Percentiles rank a stretch among this genome's conserved stretches.
phyloP scores from a whole-genome alignment of 2,113 vertebrate genomes.

The Psilopsiagon aymara region DNA sequence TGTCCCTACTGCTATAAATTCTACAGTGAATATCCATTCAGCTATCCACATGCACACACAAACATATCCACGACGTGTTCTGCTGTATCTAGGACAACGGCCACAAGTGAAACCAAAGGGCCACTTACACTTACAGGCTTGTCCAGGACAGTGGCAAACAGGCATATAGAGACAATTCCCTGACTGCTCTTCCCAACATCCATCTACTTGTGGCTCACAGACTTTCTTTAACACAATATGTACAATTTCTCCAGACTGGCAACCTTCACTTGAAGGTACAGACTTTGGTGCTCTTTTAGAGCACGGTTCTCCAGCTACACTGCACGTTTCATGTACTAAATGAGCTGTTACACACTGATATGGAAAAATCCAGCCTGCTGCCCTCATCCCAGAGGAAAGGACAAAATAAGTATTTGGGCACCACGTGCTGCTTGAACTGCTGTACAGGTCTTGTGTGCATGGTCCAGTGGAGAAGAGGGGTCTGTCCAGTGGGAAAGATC shows the following conservation, averaged over 20 bases:
- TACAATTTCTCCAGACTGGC: slow-evolving; percentile 28
- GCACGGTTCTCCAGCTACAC: neutral
- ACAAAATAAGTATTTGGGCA: neutral
- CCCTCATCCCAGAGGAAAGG: neutral
- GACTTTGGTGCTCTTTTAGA: neutral
- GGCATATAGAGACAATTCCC: neutral
- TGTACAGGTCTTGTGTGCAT: neutral
- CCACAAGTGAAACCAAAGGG: neutral
- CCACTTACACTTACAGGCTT: neutral
- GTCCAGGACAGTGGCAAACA: neutral
- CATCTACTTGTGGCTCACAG: neutral
- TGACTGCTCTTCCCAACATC: neutral
- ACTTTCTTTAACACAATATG: slow-evolving; percentile 61
- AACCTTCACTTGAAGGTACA: slow-evolving; percentile 53
- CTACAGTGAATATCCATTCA: neutral
- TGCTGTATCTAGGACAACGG: neutral
- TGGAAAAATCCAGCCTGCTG: neutral
- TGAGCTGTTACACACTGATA: neutral
- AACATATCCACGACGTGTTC: fast-evolving
- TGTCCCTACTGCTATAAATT: neutral
- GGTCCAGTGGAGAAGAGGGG: neutral
- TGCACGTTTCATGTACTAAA: neutral
- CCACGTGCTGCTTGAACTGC: neutral
- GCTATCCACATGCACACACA: neutral
- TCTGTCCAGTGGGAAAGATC: neutral